These are phyloP conservation scores for Caretta caretta DNA, from an alignment of 2,113 vertebrate species.

Conservation along the genomic window DNA sequence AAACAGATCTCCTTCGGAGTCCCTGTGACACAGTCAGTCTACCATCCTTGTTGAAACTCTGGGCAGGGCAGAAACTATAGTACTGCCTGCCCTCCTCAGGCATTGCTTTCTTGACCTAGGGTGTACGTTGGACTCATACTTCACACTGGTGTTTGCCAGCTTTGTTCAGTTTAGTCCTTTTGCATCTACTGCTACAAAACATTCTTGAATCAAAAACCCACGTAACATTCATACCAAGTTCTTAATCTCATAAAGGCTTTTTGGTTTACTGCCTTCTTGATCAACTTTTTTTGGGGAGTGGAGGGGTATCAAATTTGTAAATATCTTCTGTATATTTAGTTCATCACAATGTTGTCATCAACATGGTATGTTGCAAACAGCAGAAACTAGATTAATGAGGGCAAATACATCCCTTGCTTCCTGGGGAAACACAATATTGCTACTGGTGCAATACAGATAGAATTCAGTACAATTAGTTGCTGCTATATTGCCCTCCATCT, in stretches of 20 bases:
- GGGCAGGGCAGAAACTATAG: too few species aligned
- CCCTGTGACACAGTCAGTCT: too few species aligned
- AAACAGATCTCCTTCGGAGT: too few species aligned
- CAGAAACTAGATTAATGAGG: background rate
- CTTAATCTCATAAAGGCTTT: background rate
- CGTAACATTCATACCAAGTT: background rate
- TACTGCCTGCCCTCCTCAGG: background rate
- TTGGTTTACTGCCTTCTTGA: background rate
- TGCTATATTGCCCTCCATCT: background rate
- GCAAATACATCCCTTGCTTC: background rate
- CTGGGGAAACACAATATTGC: background rate
- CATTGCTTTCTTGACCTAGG: background rate
- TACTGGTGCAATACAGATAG: background rate
- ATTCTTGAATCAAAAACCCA: background rate
- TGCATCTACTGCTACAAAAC: background rate
- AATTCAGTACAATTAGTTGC: background rate
- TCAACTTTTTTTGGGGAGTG: background rate
- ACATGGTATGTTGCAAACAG: background rate
- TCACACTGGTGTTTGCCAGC: background rate
- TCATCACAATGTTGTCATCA: background rate
- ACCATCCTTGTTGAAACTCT: too few species aligned
- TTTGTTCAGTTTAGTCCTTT: background rate
- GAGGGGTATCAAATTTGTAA: background rate
- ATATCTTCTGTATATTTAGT: background rate
- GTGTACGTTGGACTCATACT: background rate